phyloP scores from a whole-genome alignment of 2,888 invertebrate genomes.

The Thecocarcelia acutangulata region DNA sequence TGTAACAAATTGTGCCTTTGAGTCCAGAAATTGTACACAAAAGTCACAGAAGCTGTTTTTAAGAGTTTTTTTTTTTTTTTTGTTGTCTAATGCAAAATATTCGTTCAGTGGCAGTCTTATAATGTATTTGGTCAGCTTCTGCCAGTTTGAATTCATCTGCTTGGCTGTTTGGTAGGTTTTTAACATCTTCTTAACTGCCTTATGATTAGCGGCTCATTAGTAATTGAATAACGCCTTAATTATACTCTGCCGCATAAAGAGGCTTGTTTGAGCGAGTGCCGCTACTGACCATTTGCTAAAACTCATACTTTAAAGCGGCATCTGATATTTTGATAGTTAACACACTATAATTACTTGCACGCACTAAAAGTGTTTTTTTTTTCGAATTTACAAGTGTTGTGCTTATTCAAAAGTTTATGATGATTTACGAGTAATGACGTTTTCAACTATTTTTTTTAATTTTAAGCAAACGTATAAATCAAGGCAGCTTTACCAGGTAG shows the following conservation, averaged over 20 bases:
- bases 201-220: constrained; percentile 74
- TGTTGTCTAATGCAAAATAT: no score
- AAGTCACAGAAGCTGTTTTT: constrained; percentile 17
- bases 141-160: not conserved
- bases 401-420: not conserved
- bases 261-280: constrained; percentile 37
- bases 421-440: not conserved
- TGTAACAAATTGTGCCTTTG: constrained; percentile 6
- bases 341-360: constrained; percentile 68
- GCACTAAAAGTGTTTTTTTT: constrained; percentile 59
- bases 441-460: no score
- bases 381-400: not conserved
- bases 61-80: not conserved
- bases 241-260: constrained; percentile 31
- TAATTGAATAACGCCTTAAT: constrained; percentile 71
- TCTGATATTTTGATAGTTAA: constrained; percentile 38
- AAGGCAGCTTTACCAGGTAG: no score
- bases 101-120: no score
- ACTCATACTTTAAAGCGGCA: constrained; percentile 42
- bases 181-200: constrained; percentile 57
- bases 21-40: not conserved
- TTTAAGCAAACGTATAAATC: no score
- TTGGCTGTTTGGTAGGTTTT: not conserved
- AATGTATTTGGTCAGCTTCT: not conserved
- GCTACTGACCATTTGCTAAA: constrained; percentile 30